phyloP scores from a whole-genome alignment of 2,797 vertebrate species.

The Picus viridis region DNA sequence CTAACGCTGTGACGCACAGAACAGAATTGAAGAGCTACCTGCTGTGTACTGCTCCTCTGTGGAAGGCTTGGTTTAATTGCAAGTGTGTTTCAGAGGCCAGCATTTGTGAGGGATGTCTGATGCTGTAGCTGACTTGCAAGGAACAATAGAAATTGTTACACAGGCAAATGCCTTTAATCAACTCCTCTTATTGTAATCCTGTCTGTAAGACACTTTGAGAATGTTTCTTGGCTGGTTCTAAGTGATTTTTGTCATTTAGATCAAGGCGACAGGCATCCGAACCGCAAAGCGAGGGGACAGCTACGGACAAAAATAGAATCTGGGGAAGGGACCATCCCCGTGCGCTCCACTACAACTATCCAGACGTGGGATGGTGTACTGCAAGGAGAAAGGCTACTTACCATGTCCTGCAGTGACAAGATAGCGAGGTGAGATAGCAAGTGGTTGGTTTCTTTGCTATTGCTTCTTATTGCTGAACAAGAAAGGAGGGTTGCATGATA shows the following conservation, averaged over 20 bases:
- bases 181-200: background rate
- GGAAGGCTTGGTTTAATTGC: background rate
- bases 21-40: background rate
- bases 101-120: background rate
- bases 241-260: conserved; percentile 76
- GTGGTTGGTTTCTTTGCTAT: background rate
- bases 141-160: background rate
- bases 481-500: background rate
- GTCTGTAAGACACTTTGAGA: background rate
- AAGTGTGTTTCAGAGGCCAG: background rate
- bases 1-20: background rate
- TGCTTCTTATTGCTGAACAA: background rate
- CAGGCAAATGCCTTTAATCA: background rate
- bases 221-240: background rate
- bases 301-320: conserved; percentile 97
- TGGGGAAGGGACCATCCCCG: conserved; percentile 95
- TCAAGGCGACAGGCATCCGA: conserved; percentile 95
- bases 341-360: conserved; percentile 92
- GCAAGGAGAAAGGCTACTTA: conserved; percentile 94
- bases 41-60: background rate
- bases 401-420: conserved; percentile 99
- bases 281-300: conserved; percentile 94
- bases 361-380: conserved; percentile 97
- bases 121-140: background rate
- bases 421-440: conserved; percentile 87